phyloP scores from a whole-genome alignment of 1,140 invertebrate genomes.

The Listronotus oregonensis region DNA sequence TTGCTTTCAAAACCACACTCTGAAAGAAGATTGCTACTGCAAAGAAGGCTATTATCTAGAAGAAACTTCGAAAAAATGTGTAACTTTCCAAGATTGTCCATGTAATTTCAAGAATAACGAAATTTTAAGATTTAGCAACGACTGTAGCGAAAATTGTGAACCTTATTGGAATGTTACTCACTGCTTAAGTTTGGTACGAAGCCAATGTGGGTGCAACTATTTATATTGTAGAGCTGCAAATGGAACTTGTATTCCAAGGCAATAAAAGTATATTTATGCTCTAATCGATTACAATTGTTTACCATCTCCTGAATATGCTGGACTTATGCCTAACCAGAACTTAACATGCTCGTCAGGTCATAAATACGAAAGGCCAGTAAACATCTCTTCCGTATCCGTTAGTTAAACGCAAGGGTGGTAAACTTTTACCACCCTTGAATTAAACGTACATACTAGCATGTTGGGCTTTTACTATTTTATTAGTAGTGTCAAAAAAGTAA shows the following conservation, averaged over 20 bases:
- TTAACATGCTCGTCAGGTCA: too few relatives aligned
- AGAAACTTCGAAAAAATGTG: conserved; percentile 4
- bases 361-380: too few relatives aligned
- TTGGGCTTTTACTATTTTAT: too few relatives aligned
- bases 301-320: too few relatives aligned
- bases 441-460: too few relatives aligned
- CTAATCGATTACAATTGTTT: too few relatives aligned
- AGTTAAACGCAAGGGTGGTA: too few relatives aligned
- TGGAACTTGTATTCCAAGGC: conserved; percentile 9
- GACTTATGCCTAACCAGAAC: too few relatives aligned
- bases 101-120: conserved; percentile 2
- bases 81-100: conserved; percentile 5
- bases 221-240: neutral
- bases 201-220: conserved; percentile 9
- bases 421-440: too few relatives aligned
- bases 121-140: conserved; percentile 6
- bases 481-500: too few relatives aligned
- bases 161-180: neutral
- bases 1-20: neutral
- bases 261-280: too few relatives aligned
- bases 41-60: conserved; percentile 8
- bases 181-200: neutral
- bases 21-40: conserved; percentile 17
- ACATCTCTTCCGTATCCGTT: too few relatives aligned
- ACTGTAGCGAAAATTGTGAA: conserved; percentile 9